These are phyloP conservation scores for Pristis pectinata DNA, from an alignment of 2,797 vertebrate species.

Conservation along the genomic window DNA sequence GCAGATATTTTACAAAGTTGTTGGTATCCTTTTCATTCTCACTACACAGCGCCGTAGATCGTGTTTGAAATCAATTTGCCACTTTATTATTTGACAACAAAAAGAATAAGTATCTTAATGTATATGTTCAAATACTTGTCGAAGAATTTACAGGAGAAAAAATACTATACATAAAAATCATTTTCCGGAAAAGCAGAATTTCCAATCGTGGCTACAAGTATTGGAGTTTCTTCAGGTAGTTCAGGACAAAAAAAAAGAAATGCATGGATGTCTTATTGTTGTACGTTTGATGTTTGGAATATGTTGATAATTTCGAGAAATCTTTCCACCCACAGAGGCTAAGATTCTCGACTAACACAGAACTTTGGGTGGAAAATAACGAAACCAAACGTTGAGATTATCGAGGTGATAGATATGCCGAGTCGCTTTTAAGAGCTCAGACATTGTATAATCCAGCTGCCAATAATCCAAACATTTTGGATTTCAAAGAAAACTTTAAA, in stretches of 20 bases:
- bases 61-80: slow-evolving; percentile 47
- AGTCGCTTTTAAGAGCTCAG: not conserved
- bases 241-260: not conserved
- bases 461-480: not conserved
- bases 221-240: slow-evolving; percentile 18
- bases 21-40: slow-evolving; percentile 53
- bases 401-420: too few relatives aligned
- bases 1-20: slow-evolving; percentile 59
- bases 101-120: slow-evolving; percentile 45
- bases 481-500: not conserved
- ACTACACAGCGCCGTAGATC: slow-evolving; percentile 46
- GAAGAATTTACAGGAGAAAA: slow-evolving; percentile 46
- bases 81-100: slow-evolving; percentile 46
- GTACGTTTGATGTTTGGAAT: not conserved
- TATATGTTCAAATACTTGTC: slow-evolving; percentile 44
- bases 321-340: not conserved
- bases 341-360: not conserved
- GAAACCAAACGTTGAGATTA: not conserved
- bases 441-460: not conserved
- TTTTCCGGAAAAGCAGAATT: slow-evolving; percentile 41
- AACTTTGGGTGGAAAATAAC: not conserved
- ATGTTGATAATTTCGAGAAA: not conserved
- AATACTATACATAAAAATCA: slow-evolving; percentile 46
- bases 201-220: slow-evolving; percentile 11
- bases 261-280: not conserved